Evolutionary conservation across 2,888 invertebrate genomes (phyloP).

Genomic region (Drepana falcataria): DNA sequence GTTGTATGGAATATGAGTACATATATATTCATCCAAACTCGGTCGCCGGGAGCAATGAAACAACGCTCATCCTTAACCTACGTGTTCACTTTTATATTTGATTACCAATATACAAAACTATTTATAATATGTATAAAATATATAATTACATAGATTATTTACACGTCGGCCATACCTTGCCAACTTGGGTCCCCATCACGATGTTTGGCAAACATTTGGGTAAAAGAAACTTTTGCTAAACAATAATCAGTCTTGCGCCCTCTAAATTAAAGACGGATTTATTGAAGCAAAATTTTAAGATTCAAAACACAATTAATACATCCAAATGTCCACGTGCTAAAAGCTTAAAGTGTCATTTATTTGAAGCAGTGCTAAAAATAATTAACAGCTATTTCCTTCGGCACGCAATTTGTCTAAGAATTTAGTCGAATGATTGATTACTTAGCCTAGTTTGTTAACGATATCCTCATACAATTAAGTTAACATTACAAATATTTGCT

Average conservation of each 20-base stretch:
- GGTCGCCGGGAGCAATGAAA: neutral
- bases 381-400: too few species aligned
- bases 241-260: constrained; percentile 58
- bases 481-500: too few species aligned
- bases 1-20: too few species aligned
- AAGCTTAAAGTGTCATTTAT: too few species aligned
- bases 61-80: neutral
- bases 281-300: constrained; percentile 17
- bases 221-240: constrained; percentile 17
- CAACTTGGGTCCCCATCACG: neutral
- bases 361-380: too few species aligned
- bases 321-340: too few species aligned
- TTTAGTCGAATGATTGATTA: too few species aligned
- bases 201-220: neutral
- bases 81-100: neutral
- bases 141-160: neutral
- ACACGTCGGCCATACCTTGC: neutral
- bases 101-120: neutral
- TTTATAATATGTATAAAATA: constrained; percentile 1
- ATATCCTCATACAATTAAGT: neutral
- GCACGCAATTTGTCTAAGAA: too few species aligned
- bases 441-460: too few species aligned
- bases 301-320: neutral
- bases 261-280: constrained; percentile 42
- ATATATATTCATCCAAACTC: too few species aligned